These are phyloP conservation scores for cattle (Bos taurus) DNA, from an alignment of 2,113 vertebrate genomes.

Conservation along the genomic window DNA sequence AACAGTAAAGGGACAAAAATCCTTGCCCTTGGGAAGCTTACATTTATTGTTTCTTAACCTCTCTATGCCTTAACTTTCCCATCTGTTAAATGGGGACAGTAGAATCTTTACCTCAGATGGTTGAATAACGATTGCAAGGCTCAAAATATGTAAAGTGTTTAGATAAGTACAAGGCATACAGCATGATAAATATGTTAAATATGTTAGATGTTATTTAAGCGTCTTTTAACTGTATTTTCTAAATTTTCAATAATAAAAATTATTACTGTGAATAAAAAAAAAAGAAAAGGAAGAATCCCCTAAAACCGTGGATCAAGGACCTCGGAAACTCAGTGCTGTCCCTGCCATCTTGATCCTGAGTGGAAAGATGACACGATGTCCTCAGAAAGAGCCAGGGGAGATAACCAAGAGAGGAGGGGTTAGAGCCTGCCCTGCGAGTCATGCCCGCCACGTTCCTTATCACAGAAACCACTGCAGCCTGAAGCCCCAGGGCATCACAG, in stretches of 20 bases:
- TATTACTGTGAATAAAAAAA: neutral
- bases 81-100: neutral
- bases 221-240: neutral
- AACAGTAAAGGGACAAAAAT: neutral
- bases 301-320: neutral
- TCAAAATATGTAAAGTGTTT: neutral
- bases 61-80: neutral
- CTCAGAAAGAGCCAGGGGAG: neutral
- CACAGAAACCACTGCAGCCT: neutral
- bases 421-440: neutral
- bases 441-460: neutral
- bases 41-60: neutral
- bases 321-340: neutral
- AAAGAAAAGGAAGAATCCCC: neutral
- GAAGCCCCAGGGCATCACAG: neutral
- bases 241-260: neutral
- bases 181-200: neutral
- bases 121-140: neutral
- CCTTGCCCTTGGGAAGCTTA: neutral
- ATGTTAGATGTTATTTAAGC: neutral
- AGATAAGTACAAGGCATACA: neutral
- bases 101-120: neutral
- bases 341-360: neutral
- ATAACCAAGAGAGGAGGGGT: neutral
- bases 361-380: neutral